phyloP scores from a whole-genome alignment of 2,113 vertebrate genomes.

The Donacobius atricapilla region DNA sequence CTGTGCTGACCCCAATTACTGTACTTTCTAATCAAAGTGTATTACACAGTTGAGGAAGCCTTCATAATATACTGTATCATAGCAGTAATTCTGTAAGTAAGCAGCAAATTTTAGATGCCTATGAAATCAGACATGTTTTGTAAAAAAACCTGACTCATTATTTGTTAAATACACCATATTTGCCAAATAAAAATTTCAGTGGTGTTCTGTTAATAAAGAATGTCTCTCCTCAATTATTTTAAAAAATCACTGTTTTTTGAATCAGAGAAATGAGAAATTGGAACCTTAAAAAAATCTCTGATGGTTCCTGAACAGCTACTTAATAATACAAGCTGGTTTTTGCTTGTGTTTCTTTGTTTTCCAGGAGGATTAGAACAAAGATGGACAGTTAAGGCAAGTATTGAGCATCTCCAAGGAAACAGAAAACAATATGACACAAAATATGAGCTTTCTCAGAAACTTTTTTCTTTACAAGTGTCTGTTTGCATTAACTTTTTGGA shows the following conservation, averaged over 20 bases:
- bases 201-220: not conserved
- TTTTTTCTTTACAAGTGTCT: conserved; percentile 10
- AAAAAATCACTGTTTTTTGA: not conserved
- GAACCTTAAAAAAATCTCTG: not conserved
- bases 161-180: not conserved
- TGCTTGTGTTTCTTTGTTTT: not conserved
- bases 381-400: not conserved
- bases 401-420: not conserved
- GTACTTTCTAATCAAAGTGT: not conserved
- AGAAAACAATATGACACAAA: not conserved
- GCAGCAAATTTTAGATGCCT: not conserved
- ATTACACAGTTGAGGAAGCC: not conserved
- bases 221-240: not conserved
- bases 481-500: conserved; percentile 27
- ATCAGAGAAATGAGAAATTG: not conserved
- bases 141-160: not conserved
- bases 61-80: not conserved
- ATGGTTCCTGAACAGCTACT: not conserved
- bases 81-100: not conserved
- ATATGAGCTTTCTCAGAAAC: not conserved
- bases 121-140: not conserved
- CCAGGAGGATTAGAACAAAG: not conserved
- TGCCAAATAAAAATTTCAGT: not conserved
- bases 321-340: not conserved
- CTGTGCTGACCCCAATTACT: not conserved